Conservation (phyloP, 2,797 vertebrate genomes). For the Crenichthys baileyi region DNA sequence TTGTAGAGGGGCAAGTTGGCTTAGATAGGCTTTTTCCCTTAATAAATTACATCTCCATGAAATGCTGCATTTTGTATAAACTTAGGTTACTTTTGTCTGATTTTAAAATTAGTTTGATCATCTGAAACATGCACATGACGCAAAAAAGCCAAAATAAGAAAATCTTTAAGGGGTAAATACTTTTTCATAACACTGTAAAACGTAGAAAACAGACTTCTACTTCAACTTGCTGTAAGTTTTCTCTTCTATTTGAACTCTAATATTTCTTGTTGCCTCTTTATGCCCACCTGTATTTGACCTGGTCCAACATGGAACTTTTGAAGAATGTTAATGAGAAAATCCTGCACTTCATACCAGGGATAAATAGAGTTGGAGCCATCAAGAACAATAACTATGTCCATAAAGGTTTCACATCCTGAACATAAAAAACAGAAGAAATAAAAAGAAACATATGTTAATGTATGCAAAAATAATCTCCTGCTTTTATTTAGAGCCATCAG, state of each 20-base stretch:
- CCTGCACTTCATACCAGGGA: conserved; percentile 97
- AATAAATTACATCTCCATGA: not conserved
- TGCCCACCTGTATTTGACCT: conserved; percentile 94
- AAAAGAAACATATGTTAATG: conserved; percentile 30
- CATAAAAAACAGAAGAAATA: not conserved
- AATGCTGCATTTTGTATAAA: not conserved
- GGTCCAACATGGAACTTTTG: conserved; percentile 98
- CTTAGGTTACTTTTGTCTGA: not conserved
- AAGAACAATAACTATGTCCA: conserved; percentile 98
- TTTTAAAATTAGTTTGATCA: not conserved
- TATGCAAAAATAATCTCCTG: conserved; percentile 18
- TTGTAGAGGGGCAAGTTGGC: not conserved
- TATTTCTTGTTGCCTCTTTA: not conserved
- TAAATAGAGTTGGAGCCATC: conserved; percentile 99
- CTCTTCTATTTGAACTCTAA: not conserved
- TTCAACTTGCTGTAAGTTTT: not conserved
- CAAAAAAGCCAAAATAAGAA: not conserved
- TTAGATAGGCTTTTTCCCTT: not conserved
- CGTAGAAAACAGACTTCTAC: not conserved
- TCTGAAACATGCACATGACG: not conserved
- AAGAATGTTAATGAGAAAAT: conserved; percentile 97
- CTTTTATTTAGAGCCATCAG: conserved; percentile 2
- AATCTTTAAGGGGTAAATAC: not conserved
- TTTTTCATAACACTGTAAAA: not conserved
- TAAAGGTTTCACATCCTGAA: conserved; percentile 96